Conservation (phyloP, 2,888 invertebrate genomes). For the Frankliniella fusca region DNA sequence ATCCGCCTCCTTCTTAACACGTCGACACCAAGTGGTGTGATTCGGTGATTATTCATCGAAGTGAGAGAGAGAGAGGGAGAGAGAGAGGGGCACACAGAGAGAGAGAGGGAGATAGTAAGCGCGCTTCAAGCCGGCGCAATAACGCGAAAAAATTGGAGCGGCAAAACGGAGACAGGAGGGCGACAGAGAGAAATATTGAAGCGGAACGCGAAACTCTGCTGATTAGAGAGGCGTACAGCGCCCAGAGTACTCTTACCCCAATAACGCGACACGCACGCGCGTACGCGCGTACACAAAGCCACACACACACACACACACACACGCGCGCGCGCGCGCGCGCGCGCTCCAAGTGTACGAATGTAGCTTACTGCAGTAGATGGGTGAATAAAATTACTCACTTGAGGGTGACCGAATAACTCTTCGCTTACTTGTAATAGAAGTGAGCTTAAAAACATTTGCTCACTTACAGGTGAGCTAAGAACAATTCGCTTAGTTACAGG, state of each 20-base stretch:
- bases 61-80: not conserved
- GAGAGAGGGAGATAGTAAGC: not conserved
- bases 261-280: not conserved
- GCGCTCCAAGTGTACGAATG: no score
- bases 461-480: no score
- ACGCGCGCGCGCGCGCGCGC: not conserved
- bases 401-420: no score
- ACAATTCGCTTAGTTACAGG: no score
- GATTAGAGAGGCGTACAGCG: no score
- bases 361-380: no score
- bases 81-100: not conserved
- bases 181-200: conserved; percentile 8
- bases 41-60: conserved; percentile 16
- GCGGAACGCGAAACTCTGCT: not conserved
- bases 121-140: not conserved
- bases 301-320: not conserved
- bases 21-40: conserved; percentile 21
- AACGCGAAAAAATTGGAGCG: conserved; percentile 13
- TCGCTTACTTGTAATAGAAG: no score
- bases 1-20: conserved; percentile 4
- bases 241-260: not conserved
- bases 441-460: no score
- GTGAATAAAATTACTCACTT: no score
- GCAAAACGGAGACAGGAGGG: conserved; percentile 12
- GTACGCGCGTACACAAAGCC: not conserved